A percentile compares a stretch with the other conserved stretches of the same genome.
These are phyloP conservation scores for Strix aluco DNA, from an alignment of 2,113 vertebrate genomes.

Conservation along the genomic window DNA sequence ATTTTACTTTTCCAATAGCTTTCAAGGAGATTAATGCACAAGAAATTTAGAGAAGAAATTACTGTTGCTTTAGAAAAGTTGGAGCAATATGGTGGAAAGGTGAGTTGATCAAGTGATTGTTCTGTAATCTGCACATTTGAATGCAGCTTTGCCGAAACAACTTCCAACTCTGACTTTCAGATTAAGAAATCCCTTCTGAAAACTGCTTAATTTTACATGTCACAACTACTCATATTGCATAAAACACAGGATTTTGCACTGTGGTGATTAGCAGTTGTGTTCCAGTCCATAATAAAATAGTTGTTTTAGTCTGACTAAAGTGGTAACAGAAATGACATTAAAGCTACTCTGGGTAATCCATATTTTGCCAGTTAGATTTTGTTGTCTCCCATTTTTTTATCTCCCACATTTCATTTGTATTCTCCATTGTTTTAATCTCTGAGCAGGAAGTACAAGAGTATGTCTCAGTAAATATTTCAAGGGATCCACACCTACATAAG, in stretches of 20 bases:
- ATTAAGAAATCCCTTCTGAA: not conserved
- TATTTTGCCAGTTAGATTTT: not conserved
- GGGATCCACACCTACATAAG: not conserved
- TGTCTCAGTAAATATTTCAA: not conserved
- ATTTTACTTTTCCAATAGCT: slow-evolving; percentile 68
- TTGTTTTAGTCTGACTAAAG: not conserved
- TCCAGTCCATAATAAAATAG: not conserved
- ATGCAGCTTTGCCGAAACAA: not conserved
- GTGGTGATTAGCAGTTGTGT: not conserved
- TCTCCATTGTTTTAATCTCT: not conserved
- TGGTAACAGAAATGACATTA: not conserved
- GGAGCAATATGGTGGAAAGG: slow-evolving; percentile 79
- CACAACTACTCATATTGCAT: not conserved
- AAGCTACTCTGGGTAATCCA: not conserved
- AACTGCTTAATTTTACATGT: not conserved
- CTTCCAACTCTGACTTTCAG: not conserved
- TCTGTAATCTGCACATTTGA: not conserved
- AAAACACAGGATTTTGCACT: not conserved
- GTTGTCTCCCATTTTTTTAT: not conserved
- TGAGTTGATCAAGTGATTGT: slow-evolving; percentile 26
- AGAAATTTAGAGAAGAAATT: slow-evolving; percentile 77
- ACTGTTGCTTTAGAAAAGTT: slow-evolving; percentile 76
- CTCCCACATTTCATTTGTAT: not conserved
- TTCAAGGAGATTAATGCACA: slow-evolving; percentile 79
- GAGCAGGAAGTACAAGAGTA: not conserved